A percentile compares a stretch with the other conserved stretches of the same genome.
phyloP scores from a whole-genome alignment of 2,113 vertebrate species.

The Pimephales promelas region DNA sequence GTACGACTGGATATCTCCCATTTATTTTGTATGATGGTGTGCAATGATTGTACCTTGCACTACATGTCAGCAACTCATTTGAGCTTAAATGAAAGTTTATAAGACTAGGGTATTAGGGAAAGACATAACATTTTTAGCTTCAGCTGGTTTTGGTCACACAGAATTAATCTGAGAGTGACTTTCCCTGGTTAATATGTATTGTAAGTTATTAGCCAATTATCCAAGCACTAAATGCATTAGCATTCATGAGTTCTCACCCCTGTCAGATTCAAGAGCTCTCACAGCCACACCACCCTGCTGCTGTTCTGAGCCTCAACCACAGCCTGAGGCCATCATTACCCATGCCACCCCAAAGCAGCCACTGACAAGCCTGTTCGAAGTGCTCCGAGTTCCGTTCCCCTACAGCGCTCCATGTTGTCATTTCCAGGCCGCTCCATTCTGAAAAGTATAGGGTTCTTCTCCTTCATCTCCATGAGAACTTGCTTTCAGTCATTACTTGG shows the following conservation, averaged over 20 bases:
- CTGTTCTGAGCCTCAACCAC: neutral
- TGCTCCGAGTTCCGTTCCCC: neutral
- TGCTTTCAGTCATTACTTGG: conserved; percentile 9
- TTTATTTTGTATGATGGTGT: neutral
- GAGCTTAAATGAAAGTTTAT: conserved; percentile 9
- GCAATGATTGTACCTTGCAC: neutral
- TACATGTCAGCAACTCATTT: conserved; percentile 9
- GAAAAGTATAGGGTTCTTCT: neutral
- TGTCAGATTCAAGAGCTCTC: conserved; percentile 27
- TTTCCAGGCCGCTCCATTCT: neutral
- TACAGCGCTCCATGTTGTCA: neutral
- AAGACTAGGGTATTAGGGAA: neutral
- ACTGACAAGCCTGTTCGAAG: conserved; percentile 16
- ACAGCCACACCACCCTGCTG: conserved; percentile 32
- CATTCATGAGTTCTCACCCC: conserved; percentile 32
- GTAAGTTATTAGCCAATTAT: conserved; percentile 49
- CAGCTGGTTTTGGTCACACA: neutral
- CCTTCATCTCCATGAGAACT: conserved; percentile 8
- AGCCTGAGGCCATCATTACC: conserved; percentile 41
- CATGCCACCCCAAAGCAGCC: conserved; percentile 18
- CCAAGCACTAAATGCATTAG: conserved; percentile 24
- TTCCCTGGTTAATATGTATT: conserved; percentile 24
- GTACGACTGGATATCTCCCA: conserved; percentile 4
- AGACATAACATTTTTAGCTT: conserved; percentile 9
- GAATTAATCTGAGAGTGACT: conserved; percentile 18